Evolutionary conservation across 2,888 invertebrate genomes (phyloP), one percentile per base, ranked within the genome.

Genomic region (Drosophila glabriapex): DNA sequence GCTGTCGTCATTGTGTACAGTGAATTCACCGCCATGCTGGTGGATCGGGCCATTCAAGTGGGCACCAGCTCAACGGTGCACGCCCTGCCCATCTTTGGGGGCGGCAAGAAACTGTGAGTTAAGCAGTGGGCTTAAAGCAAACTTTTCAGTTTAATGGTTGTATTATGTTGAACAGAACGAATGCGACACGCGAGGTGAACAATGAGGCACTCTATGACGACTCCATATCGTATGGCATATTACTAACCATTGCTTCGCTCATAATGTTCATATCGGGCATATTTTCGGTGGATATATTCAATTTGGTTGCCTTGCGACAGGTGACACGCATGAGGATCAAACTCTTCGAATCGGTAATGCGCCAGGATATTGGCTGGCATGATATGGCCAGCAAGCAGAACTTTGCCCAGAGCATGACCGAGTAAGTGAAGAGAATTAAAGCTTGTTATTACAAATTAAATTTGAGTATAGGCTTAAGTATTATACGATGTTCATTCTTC

Each of bases 301-400:
- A 96, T 91, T 94, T 95, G 79, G 94, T 95, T 4, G 96, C 96
- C 0, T 93, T 96, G 49, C 94, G 94, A 77, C 95, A 96, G 94
- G 95, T 95, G 53, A 94, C 95, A 31, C 94, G 95, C 84, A 94
- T 96, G 72, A 95, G 96, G 60, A 94, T 94, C 58, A 94, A 93
- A 82, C 95, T 96, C 69, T 94, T 96, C 9, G 93, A 94, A 76
- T 94, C 96, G 0, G 95, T 96, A 0, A 94, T 96, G 41, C 94
- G 96, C 12, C 96, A 96, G 93, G 96, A 96, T 75, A 95, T 96
- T 85, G 93, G 95, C 28, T 96, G 96, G 96, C 96, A 96, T 89
- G 96, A 96, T 90, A 94, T 95, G 53, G 95, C 96, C 78, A 95
- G 95, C 7, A 95, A 95, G 14, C 95, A 96, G 92, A 96, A 96